Base-by-base conservation (phyloP, 2,888 invertebrate genomes). In the Eubasilissa splendida region DNA sequence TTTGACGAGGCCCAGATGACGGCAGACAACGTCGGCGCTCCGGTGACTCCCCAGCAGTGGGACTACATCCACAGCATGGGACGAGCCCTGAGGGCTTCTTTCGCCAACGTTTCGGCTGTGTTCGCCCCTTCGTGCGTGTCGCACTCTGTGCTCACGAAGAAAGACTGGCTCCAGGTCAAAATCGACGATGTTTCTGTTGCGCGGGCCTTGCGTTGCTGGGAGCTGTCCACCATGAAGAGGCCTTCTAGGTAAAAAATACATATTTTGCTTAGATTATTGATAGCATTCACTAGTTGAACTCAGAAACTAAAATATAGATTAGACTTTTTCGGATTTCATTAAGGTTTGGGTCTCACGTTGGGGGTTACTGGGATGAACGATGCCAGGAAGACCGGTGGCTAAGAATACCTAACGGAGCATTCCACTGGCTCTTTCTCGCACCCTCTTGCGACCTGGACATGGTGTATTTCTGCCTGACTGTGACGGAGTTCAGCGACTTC, bases 1-100 rank as follows among this genome's bases (percentile, higher is more conserved):
- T 98, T 97, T 87, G 98, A 98, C 87, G 97, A 97, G 86, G 97
- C 97, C 3, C 98, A 98, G 90, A 94, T 98, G 92, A 94, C 96
- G 53, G 97, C 96, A 0, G 97, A 97, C 87, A 97, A 97, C 85
- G 96, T 98, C 1, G 96, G 96, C 0, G 94, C 96, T 0, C 97
- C 97, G 1, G 94, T 96, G 2, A 95, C 96, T 12, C 95, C 96
- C 77, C 94, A 95, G 81, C 97, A 98, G 86, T 98, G 97, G 97
- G 96, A 97, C 85, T 96, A 96, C 85, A 96, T 98, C 81, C 96
- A 97, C 86, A 94, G 95, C 86, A 95, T 97, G 90, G 97, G 97
- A 0, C 94, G 96, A 82, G 95, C 96, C 52, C 89, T 97, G 81
- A 92, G 96, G 53, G 92, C 93, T 79, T 96, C 97, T 50, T 92